Base-by-base conservation (phyloP, 2,113 vertebrate species). In the Connochaetes taurinus region DNA sequence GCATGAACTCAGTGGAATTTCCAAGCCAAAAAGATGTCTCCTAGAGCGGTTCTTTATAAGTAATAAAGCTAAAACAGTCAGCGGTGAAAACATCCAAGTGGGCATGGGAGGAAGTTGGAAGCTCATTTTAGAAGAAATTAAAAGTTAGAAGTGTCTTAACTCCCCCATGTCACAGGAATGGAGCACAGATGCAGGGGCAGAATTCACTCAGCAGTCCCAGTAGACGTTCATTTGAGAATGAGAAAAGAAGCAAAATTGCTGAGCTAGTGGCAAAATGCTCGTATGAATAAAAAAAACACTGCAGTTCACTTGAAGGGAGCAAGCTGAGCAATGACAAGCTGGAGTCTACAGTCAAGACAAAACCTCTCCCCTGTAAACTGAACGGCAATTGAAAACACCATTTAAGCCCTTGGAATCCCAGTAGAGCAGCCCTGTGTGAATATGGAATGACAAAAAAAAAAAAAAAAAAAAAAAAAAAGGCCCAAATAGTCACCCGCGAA, bases 101-200 rank as follows among this genome's bases (percentile, higher is more conserved):
- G 80, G 83, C 33, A 17, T 81, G 74, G 52, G 62, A 47, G 74
- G 89, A 90, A 85, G 87, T 55, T 89, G 47, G 8, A 86, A 74
- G 67, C 43, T 95, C 83, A 47, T 92, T 91, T 91, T 55, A 89
- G 83, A 87, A 95, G 55, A 94, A 93, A 96, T 90, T 93, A 64
- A 89, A 96, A 89, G 76, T 90, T 67, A 89, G 83, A 82, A 84
- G 57, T n/a, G 36, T 43, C 95, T 83, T 50, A 43, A 45, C 64
- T 71, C 40, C 60, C 78, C 64, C 9, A 0, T 13, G 36, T 7
- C 21, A 4, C n/a, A 89, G 31, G 58, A 58, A 52, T 3, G 33
- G 31, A 15, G 27, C 43, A 3, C 52, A 7, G 19, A 55, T 29
- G 45, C 15, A 14, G 88, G 43, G 64, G 36, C 19, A 29, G 45